These are phyloP conservation scores for Disparrhopalites patrizii DNA, from an alignment of 2,888 invertebrate species.

Conservation along the genomic window DNA sequence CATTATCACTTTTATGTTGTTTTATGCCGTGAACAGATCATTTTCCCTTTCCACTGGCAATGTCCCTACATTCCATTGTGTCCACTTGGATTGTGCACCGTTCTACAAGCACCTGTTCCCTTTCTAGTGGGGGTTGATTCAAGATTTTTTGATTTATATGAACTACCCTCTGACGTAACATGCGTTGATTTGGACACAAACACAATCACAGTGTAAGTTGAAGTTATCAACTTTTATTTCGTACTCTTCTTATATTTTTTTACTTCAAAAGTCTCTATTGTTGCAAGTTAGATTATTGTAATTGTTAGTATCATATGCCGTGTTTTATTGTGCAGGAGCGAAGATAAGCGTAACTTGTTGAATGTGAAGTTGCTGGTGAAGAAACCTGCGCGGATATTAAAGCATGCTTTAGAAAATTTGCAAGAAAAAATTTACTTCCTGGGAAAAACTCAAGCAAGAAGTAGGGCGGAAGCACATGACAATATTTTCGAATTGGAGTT, in stretches of 20 bases:
- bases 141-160: constrained; percentile 93
- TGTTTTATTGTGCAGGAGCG: constrained; percentile 63
- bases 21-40: too few species aligned
- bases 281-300: constrained; percentile 1
- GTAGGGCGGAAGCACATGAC: constrained; percentile 52
- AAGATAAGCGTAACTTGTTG: constrained; percentile 76
- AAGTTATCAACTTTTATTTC: constrained; percentile 9
- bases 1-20: too few species aligned
- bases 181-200: constrained; percentile 98
- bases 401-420: constrained; percentile 68
- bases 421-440: constrained; percentile 30
- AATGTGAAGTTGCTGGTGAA: constrained; percentile 74
- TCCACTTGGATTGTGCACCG: constrained; percentile 90
- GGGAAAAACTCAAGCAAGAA: constrained; percentile 38
- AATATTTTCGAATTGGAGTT: constrained; percentile 74
- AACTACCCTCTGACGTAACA: constrained; percentile 93
- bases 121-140: constrained; percentile 97
- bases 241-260: background rate
- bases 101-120: constrained; percentile 93
- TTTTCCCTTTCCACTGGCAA: constrained; percentile 99
- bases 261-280: background rate
- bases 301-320: constrained; percentile 33
- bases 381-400: constrained; percentile 75
- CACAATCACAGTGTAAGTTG: constrained; percentile 73
- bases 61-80: constrained; percentile 99